Evolutionary conservation across 2,113 vertebrate genomes (phyloP).

Genomic region (Cheilinus undulatus): DNA sequence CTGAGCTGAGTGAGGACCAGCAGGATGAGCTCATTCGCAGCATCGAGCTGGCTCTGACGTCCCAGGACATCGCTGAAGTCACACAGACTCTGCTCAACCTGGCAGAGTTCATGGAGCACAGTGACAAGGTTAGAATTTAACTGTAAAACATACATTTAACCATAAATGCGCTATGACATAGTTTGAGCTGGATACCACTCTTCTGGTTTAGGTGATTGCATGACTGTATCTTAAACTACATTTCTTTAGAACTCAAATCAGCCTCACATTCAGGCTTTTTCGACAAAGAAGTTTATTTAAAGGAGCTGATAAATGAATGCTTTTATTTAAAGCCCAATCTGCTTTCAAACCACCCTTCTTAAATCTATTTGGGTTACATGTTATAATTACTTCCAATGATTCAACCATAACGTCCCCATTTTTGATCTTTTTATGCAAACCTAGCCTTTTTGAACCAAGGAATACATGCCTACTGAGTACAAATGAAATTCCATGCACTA

Average conservation of each 20-base stretch:
- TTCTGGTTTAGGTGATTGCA: background rate
- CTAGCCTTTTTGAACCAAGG: background rate
- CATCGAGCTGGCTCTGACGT: slow-evolving; percentile 95
- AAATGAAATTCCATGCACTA: background rate
- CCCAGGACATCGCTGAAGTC: slow-evolving; percentile 98
- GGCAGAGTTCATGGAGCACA: slow-evolving; percentile 99
- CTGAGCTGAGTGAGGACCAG: slow-evolving; percentile 97
- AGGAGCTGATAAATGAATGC: background rate
- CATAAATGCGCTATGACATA: background rate
- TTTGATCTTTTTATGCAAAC: background rate
- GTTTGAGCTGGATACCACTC: background rate
- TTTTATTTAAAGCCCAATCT: background rate
- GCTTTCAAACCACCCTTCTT: background rate
- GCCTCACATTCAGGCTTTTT: background rate
- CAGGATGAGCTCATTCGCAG: slow-evolving; percentile 98
- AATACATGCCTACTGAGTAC: background rate
- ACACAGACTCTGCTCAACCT: slow-evolving; percentile 97
- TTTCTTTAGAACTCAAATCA: background rate
- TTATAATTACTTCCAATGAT: background rate
- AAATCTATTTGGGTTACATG: background rate
- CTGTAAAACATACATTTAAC: background rate
- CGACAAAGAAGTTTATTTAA: background rate
- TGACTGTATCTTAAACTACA: background rate
- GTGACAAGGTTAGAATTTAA: slow-evolving; percentile 90
- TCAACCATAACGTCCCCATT: background rate